phyloP scores from a whole-genome alignment of 2,888 invertebrate genomes.

The Rhabditoides inermis region DNA sequence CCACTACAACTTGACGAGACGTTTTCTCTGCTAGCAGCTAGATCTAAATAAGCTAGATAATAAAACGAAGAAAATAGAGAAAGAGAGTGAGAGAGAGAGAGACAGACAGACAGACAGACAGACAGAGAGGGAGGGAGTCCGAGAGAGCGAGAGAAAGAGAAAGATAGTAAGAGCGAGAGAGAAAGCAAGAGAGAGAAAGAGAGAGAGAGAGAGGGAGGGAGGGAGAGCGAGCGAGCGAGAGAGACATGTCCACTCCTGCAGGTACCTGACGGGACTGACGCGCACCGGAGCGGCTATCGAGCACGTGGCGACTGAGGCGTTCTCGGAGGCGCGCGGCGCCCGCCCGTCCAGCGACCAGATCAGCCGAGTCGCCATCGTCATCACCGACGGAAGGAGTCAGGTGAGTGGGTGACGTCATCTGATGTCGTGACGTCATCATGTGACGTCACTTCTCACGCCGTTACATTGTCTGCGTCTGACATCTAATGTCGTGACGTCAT shows the following conservation, averaged over 20 bases:
- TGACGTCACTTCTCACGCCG: not conserved
- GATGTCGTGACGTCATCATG: not conserved
- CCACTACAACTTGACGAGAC: too few species aligned
- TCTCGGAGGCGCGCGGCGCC: conserved; percentile 38
- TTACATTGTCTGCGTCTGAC: not conserved
- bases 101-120: too few species aligned
- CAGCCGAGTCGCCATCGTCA: conserved; percentile 52
- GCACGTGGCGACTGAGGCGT: conserved; percentile 42
- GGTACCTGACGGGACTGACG: conserved; percentile 40
- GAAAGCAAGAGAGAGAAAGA: too few species aligned
- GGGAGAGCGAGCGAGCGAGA: too few species aligned
- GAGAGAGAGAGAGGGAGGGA: not conserved
- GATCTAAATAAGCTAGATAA: too few species aligned
- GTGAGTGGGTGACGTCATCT: conserved; percentile 5
- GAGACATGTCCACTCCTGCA: not conserved
- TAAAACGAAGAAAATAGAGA: too few species aligned
- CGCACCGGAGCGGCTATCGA: conserved; percentile 47
- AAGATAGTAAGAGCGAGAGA: too few species aligned
- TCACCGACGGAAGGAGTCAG: conserved; percentile 53
- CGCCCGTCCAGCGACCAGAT: conserved; percentile 22
- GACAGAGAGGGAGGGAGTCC: too few species aligned
- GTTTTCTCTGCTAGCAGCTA: too few species aligned
- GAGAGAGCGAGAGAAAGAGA: too few species aligned
- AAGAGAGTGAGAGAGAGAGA: too few species aligned
- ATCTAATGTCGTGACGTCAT: not conserved